These are phyloP conservation scores for Gryllus longicercus DNA, from an alignment of 2,888 invertebrate genomes.

Conservation along the genomic window DNA sequence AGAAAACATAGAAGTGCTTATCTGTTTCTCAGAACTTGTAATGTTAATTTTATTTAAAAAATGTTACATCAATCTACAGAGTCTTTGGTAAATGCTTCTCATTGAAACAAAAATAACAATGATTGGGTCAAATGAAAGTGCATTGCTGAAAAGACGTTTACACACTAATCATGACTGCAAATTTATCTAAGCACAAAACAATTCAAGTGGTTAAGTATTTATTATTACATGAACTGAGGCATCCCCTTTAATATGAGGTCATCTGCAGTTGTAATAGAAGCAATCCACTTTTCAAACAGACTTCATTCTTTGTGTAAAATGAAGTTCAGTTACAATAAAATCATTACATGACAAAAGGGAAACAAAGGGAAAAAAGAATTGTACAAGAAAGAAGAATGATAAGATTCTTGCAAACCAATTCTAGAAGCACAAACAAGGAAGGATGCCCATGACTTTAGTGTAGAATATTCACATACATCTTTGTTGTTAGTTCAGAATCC, in stretches of 20 bases:
- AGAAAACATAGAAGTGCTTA: too few relatives aligned
- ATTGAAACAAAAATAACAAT: too few relatives aligned
- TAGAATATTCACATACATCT: background rate
- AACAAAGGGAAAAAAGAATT: background rate
- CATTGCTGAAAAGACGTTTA: too few relatives aligned
- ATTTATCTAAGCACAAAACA: background rate
- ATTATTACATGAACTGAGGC: constrained; percentile 10
- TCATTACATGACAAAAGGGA: constrained; percentile 2
- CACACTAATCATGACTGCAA: too few relatives aligned
- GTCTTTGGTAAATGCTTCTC: too few relatives aligned
- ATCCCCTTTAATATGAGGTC: background rate
- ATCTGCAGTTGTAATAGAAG: background rate
- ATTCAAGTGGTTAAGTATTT: background rate
- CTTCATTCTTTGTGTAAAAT: constrained; percentile 3
- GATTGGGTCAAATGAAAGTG: too few relatives aligned
- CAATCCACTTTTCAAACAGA: constrained; percentile 10
- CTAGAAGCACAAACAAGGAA: constrained; percentile 9
- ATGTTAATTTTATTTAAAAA: too few relatives aligned
- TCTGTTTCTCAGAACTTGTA: too few relatives aligned
- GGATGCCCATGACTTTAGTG: constrained; percentile 5
- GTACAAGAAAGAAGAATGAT: background rate
- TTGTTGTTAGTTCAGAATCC: constrained; percentile 5
- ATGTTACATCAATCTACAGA: too few relatives aligned
- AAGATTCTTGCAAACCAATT: constrained; percentile 4
- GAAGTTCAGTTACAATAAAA: background rate